Evolutionary conservation across 64 coral and sea anemone species (phyloP).

Genomic region (Dendronephthya gigantea): DNA sequence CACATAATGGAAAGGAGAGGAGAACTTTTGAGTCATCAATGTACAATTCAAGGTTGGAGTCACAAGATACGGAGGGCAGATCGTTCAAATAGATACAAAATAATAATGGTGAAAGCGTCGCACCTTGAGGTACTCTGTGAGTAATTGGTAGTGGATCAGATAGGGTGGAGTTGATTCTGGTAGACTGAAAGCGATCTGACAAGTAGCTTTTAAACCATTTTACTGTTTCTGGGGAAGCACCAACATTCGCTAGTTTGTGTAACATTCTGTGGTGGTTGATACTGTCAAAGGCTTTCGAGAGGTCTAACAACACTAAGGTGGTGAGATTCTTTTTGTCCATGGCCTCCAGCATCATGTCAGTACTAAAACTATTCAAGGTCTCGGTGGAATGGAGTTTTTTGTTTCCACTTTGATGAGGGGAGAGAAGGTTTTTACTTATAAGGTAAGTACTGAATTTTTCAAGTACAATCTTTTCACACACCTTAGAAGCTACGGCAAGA

Average conservation of each 20-base stretch:
- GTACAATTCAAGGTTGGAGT: neutral
- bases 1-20: neutral
- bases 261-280: neutral
- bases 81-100: too few species aligned
- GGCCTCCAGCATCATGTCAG: constrained; percentile 1
- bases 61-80: neutral
- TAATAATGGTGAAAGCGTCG: neutral
- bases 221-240: neutral
- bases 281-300: constrained; percentile 11
- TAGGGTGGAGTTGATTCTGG: neutral
- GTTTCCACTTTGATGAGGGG: neutral
- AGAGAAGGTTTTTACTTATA: neutral
- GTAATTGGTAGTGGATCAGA: neutral
- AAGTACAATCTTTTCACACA: neutral
- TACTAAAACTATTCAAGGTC: neutral
- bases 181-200: neutral
- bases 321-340: constrained; percentile 16
- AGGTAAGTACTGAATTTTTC: neutral
- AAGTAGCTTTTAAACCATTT: constrained; percentile 24
- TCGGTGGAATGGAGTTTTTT: neutral
- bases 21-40: neutral
- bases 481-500: neutral
- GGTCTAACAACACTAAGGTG: neutral
- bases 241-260: neutral
- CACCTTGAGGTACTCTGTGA: neutral